These are phyloP conservation scores for Incurvaria masculella DNA, from an alignment of 2,888 invertebrate species.

Conservation along the genomic window DNA sequence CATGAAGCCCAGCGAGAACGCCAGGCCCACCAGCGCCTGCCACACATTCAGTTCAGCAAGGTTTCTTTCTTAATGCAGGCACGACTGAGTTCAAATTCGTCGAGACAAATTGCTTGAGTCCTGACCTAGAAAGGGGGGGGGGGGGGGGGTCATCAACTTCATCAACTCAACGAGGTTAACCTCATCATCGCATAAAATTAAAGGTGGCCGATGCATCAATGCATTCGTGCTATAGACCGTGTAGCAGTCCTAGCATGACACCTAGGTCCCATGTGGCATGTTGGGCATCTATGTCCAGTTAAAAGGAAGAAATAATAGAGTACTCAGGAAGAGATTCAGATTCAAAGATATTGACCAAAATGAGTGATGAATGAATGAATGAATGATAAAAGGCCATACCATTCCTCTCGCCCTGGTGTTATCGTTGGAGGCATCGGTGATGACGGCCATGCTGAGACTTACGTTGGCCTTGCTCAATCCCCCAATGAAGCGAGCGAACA, in stretches of 20 bases:
- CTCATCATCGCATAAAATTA: neutral
- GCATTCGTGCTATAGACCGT: no score
- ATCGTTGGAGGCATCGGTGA: conserved; percentile 85
- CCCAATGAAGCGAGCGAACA: conserved; percentile 88
- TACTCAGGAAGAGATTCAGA: no score
- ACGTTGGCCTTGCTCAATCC: conserved; percentile 97
- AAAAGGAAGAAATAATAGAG: no score
- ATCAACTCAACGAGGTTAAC: neutral
- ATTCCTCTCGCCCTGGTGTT: conserved; percentile 90
- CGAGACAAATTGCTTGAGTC: neutral
- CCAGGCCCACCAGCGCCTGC: conserved; percentile 94
- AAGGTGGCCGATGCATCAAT: neutral
- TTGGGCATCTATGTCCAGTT: no score
- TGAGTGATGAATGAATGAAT: no score
- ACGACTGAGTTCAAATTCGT: neutral
- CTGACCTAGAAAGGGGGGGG: neutral
- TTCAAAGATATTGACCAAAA: no score
- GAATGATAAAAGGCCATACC: no score
- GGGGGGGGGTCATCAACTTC: neutral
- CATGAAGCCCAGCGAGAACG: conserved; percentile 97
- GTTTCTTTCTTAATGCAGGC: neutral
- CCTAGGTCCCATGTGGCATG: no score
- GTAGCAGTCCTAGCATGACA: no score
- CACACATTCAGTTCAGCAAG: conserved; percentile 21
- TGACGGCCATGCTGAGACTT: conserved; percentile 90